Evolutionary conservation across 2,888 invertebrate species (phyloP).

Genomic region (Chrysolina americana): DNA sequence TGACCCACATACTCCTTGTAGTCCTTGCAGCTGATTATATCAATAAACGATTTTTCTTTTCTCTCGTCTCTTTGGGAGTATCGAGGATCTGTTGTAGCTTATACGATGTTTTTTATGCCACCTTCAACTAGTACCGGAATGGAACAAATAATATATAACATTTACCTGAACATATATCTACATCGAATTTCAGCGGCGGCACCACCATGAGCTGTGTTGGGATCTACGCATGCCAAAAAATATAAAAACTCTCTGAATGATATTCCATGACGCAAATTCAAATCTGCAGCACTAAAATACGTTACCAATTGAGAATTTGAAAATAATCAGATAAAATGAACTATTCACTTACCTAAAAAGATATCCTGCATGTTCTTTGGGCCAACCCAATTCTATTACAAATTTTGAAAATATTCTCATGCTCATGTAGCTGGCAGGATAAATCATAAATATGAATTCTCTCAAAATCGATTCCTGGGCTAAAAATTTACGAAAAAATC

Average conservation of each 20-base stretch:
- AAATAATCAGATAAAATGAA: background rate
- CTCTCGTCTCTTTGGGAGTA: too few species aligned
- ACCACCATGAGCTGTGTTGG: constrained; percentile 76
- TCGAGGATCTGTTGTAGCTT: too few species aligned
- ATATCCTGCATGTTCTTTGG: constrained; percentile 67
- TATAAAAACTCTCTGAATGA: constrained; percentile 74
- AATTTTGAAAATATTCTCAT: constrained; percentile 72
- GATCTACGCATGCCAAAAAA: constrained; percentile 78
- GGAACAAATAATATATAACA: background rate
- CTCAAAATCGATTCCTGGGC: constrained; percentile 74
- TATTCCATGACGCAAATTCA: constrained; percentile 71
- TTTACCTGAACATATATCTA: constrained; percentile 75
- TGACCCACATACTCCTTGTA: too few species aligned
- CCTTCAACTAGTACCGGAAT: too few species aligned
- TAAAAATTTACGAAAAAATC: constrained; percentile 60
- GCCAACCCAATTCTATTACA: constrained; percentile 74
- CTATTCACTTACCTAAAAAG: constrained; percentile 70
- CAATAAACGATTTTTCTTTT: too few species aligned
- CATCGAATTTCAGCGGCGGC: constrained; percentile 79
- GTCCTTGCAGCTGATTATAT: too few species aligned
- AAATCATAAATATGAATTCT: constrained; percentile 73
- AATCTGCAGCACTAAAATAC: constrained; percentile 73
- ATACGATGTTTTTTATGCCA: too few species aligned
- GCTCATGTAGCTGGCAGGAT: constrained; percentile 75
- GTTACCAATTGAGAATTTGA: background rate